These are phyloP conservation scores for Nibea coibor DNA, from an alignment of 2,113 vertebrate species.

Conservation along the genomic window DNA sequence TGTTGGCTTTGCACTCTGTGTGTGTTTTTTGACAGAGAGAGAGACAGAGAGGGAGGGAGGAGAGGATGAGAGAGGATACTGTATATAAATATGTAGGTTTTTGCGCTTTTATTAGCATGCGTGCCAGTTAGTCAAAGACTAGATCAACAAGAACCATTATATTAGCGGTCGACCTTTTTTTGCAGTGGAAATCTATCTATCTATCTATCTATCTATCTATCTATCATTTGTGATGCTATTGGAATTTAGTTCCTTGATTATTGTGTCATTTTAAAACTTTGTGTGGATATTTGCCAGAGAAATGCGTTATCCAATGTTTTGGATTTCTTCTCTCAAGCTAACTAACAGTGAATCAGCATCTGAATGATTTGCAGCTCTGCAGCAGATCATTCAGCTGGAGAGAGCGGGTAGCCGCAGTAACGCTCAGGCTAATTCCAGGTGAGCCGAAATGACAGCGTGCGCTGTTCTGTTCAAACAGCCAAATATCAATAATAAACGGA, in stretches of 20 bases:
- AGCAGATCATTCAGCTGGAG: background rate
- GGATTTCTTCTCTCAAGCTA: too few species aligned
- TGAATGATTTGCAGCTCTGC: too few species aligned
- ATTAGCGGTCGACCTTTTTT: too few species aligned
- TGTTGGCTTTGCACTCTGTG: conserved; percentile 45
- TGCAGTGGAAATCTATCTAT: too few species aligned
- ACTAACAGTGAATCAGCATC: too few species aligned
- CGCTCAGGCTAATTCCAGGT: background rate
- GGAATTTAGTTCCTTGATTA: too few species aligned
- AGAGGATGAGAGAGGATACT: background rate
- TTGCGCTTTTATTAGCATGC: conserved; percentile 25
- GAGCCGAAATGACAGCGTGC: background rate
- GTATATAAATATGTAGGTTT: conserved; percentile 2
- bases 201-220: too few species aligned
- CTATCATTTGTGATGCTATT: too few species aligned
- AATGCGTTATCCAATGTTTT: too few species aligned
- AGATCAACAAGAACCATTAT: background rate
- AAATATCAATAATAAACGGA: background rate
- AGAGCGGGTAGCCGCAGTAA: background rate
- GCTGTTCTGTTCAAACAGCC: background rate
- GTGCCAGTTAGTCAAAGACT: conserved; percentile 5
- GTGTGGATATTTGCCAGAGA: background rate
- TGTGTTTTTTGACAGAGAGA: conserved; percentile 13
- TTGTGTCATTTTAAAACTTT: background rate
- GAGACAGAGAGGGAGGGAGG: background rate